Base-by-base conservation (phyloP, 2,797 vertebrate genomes). In the Gallinago solitaria region DNA sequence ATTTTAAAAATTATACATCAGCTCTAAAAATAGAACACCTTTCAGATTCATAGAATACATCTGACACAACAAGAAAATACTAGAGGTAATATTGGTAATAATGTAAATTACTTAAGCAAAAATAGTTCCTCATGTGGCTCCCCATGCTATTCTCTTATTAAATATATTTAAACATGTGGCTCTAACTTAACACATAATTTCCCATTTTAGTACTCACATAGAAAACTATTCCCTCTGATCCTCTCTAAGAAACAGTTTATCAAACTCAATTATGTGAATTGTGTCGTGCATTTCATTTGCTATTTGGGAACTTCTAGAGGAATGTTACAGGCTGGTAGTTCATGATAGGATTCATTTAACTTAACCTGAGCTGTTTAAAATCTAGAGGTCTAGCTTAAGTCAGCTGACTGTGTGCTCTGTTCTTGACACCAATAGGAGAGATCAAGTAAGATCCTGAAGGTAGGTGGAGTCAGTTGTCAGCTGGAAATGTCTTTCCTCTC, bases 121-220 rank as follows among this genome's bases (percentile, higher is more conserved):
- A 65, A 0, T 5, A 24, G 4, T 32, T 48, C 39, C 5, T 81
- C 28, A 56, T 48, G 11, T 69, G 32, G 9, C 0, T 17, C 1
- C 57, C 27, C 50, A 11, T 43, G 7, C 6, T 83, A 13, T 56
- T 89, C 2, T 39, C 16, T 65, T 41, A 9, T 63, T 56, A 77
- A 74, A 80, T 35, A 19, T 24, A 12, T 65, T 79, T 88, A 63
- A 77, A 54, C 3, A 43, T 28, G 5, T 0, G 0, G 3, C 16
- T 94, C 13, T 33, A 45, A 23, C 5, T 60, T 60, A 71, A 65
- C 1, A 45, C 4, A 41, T 39, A 41, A 20, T 80, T 73, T 93
- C 37, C 65, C 9, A 32, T 25, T 65, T 76, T 48, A 80, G 47
- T 37, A 61, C 18, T 65, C 9, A 7, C 20, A 32, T 4, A 71